Evolutionary conservation across 2,888 invertebrate genomes (phyloP).

Genomic region (Dasysyrphus tricinctus): DNA sequence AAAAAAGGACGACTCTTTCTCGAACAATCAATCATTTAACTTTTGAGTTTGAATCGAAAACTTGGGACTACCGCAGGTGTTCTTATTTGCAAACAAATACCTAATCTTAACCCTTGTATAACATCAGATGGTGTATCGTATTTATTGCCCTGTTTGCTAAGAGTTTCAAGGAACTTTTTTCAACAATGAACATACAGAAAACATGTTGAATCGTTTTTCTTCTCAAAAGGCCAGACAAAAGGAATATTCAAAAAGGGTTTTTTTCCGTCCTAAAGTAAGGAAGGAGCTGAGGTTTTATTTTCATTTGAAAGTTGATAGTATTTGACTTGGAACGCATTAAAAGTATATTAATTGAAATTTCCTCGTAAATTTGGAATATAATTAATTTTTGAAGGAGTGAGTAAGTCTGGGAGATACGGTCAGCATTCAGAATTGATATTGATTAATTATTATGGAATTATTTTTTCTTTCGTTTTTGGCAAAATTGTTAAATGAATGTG

Average conservation of each 20-base stretch:
- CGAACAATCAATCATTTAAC: constrained; percentile 12
- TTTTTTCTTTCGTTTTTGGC: not conserved
- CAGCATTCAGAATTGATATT: not conserved
- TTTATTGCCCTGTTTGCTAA: not conserved
- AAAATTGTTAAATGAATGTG: too few species aligned
- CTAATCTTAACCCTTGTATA: not conserved
- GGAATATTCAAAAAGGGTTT: not conserved
- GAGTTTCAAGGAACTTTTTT: not conserved
- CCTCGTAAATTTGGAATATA: too few species aligned
- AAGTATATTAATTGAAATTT: not conserved
- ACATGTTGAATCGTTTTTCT: not conserved
- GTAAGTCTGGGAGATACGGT: too few species aligned
- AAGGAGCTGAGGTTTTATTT: too few species aligned
- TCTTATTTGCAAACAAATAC: constrained; percentile 3
- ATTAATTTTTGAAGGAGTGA: too few species aligned
- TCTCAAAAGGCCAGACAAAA: not conserved
- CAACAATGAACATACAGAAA: not conserved
- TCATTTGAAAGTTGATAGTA: too few species aligned
- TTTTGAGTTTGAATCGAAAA: not conserved
- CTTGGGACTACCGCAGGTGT: not conserved
- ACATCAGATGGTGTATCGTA: not conserved
- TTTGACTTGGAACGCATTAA: not conserved
- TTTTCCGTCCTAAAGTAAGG: not conserved
- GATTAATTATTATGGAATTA: not conserved
- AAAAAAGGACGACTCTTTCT: not conserved